These are phyloP conservation scores for Aphrophora alni DNA, from an alignment of 2,888 invertebrate genomes.

Conservation along the genomic window DNA sequence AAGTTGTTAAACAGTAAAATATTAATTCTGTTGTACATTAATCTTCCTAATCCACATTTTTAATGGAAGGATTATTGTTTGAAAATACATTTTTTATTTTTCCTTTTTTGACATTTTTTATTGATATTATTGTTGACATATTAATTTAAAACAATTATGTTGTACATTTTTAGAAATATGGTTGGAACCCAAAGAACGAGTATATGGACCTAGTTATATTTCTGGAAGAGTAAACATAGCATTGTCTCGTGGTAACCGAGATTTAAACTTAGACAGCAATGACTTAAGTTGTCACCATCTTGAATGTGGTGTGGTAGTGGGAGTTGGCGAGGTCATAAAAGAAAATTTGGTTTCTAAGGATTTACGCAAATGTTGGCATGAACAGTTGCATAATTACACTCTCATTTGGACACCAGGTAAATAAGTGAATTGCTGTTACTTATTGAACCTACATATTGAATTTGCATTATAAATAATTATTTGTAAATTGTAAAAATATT, in stretches of 20 bases:
- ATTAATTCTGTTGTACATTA: no score
- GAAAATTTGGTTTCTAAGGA: not conserved
- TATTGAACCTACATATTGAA: no score
- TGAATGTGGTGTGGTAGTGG: not conserved
- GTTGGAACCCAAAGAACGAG: not conserved
- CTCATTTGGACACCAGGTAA: not conserved
- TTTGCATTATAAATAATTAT: no score
- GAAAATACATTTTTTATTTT: no score
- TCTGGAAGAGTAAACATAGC: not conserved
- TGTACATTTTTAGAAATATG: not conserved
- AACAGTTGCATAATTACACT: constrained; percentile 68
- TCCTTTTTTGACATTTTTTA: no score
- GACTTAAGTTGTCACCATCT: not conserved
- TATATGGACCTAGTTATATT: not conserved
- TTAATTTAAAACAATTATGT: no score
- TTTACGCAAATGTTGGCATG: constrained; percentile 59
- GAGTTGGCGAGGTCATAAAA: not conserved
- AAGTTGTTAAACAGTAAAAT: no score
- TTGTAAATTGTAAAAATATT: no score
- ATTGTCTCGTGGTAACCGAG: not conserved
- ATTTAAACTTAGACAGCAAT: not conserved
- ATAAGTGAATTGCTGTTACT: not conserved
- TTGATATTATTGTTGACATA: no score
- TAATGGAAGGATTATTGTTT: no score
- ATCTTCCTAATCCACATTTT: no score